Conservation (phyloP, 2,113 vertebrate species). For the Pomatorhinus ruficollis region DNA sequence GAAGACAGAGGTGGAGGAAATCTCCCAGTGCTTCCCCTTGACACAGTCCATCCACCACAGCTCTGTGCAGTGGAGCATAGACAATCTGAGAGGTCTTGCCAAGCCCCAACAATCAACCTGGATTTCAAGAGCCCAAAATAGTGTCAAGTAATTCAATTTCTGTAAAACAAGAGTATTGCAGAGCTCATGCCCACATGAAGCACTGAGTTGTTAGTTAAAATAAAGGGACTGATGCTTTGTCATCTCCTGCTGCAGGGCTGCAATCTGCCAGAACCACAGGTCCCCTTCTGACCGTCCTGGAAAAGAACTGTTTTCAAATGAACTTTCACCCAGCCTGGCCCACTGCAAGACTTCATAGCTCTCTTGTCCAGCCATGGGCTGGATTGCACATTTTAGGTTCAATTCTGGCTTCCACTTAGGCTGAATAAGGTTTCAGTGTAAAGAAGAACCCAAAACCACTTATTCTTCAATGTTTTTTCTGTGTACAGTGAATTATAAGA, state of each 20-base stretch:
- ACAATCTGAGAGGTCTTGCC: neutral
- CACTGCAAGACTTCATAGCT: neutral
- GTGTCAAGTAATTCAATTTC: neutral
- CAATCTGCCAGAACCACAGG: neutral
- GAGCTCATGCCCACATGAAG: neutral
- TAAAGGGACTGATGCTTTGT: neutral
- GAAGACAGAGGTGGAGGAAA: neutral
- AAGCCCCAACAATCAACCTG: neutral
- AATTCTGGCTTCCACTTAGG: neutral
- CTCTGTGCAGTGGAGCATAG: fast-evolving
- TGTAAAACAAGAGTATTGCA: neutral
- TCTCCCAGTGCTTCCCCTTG: neutral
- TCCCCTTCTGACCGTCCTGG: neutral
- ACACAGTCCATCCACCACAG: neutral
- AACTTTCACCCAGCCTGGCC: neutral
- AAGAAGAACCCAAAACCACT: neutral
- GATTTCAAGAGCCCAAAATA: neutral
- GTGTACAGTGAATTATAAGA: neutral
- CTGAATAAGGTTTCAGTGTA: neutral
- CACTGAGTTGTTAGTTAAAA: neutral
- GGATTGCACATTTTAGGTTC: neutral
- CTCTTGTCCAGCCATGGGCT: neutral
- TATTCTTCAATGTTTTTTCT: neutral
- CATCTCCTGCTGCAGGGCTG: neutral
- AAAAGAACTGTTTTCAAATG: neutral